A percentile compares a stretch with the other conserved stretches of the same genome.
Conservation (phyloP, 2,113 vertebrate species). For the Felis catus region DNA sequence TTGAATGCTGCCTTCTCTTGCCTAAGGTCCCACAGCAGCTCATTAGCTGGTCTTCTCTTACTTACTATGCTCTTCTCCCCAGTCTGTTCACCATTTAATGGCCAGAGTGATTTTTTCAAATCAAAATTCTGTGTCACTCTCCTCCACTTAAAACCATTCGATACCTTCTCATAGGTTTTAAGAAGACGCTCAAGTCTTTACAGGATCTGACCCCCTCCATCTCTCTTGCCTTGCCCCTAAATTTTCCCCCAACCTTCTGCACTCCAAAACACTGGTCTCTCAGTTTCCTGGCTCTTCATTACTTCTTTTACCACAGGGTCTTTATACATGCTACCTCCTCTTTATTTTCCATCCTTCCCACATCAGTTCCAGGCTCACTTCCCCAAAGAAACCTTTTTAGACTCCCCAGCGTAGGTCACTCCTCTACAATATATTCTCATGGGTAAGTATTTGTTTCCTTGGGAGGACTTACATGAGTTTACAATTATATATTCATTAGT, state of each 20-base stretch:
- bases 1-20: not conserved
- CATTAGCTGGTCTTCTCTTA: not conserved
- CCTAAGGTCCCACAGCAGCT: not conserved
- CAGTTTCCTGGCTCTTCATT: not conserved
- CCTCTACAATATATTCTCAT: not conserved
- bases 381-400: not conserved
- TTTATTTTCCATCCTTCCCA: not conserved
- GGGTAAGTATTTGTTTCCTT: not conserved
- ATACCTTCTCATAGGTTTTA: not conserved
- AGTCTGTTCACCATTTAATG: not conserved
- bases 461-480: not conserved
- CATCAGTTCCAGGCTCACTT: not conserved
- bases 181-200: not conserved
- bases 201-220: not conserved
- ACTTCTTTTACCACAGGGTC: not conserved
- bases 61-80: not conserved
- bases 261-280: not conserved
- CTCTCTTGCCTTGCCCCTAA: not conserved
- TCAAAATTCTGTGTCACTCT: not conserved
- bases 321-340: not conserved
- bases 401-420: not conserved
- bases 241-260: not conserved
- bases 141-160: not conserved
- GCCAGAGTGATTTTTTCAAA: not conserved
- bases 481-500: not conserved